Evolutionary conservation across 2,113 vertebrate species (phyloP), one percentile per base, ranked within the genome.

Genomic region (Chascanopsetta lugubris): DNA sequence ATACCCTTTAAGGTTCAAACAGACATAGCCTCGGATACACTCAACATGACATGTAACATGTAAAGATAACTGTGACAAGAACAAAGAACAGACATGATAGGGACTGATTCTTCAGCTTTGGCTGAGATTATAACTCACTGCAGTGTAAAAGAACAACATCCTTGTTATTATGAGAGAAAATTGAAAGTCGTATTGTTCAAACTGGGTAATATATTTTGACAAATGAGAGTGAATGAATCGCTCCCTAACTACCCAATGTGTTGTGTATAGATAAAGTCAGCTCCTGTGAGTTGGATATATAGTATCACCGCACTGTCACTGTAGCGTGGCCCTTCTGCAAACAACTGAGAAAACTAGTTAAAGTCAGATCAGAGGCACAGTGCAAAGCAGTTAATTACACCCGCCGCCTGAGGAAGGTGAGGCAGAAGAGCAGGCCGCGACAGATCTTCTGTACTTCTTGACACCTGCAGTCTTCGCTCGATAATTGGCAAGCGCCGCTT

Each of bases 21-120:
- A 21, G 22, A 62, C n/a, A 53, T 20, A n/a, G 29, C 25, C 45
- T 53, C n/a, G 50, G 48, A 68, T 26, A 43, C 17, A 74, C 18
- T 12, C 27, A 81, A 63, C 71, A 82, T 81, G 69, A 77, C 79
- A 25, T 79, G 53, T 77, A 82, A 77, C 79, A 32, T 81, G 53
- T 75, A 82, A 79, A 83, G 61, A 77, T 77, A 88, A 79, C 83
- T 66, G 32, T 54, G 36, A 62, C 57, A 59, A 40, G 83, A 88
- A 85, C 83, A 86, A 86, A 87, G 72, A 80, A 78, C 86, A 79
- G 69, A 73, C 69, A 83, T 86, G 89, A 90, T 89, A 86, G 85
- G 84, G 68, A 69, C 42, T 56, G 77, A 90, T 87, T 77, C 78
- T 17, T 38, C 36, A 38, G 36, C 36, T 38, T 17, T 15, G 36